Evolutionary conservation across 2,888 invertebrate species (phyloP).

Genomic region (Brassicogethes aeneus): DNA sequence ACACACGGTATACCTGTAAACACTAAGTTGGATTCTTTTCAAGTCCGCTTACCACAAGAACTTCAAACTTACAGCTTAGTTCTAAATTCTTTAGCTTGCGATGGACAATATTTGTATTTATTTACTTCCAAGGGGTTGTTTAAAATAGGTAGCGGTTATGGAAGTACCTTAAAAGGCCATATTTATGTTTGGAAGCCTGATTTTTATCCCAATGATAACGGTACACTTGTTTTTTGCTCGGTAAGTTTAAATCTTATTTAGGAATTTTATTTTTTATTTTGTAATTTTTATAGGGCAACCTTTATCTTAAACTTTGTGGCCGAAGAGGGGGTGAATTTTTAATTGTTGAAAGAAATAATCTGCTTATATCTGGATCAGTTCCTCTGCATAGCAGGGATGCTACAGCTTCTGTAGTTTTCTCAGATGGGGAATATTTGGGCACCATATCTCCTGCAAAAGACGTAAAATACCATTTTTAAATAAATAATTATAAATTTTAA

Average conservation of each 20-base stretch:
- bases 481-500: background rate
- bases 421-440: slow-evolving; percentile 71
- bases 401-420: slow-evolving; percentile 53
- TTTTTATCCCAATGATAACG: slow-evolving; percentile 70
- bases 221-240: slow-evolving; percentile 81
- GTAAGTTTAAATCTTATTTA: slow-evolving; percentile 43
- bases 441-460: slow-evolving; percentile 73
- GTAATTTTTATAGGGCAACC: slow-evolving; percentile 63
- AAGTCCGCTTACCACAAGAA: slow-evolving; percentile 45
- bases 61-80: slow-evolving; percentile 42
- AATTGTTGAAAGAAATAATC: slow-evolving; percentile 46
- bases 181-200: slow-evolving; percentile 77
- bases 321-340: slow-evolving; percentile 45
- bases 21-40: slow-evolving; percentile 61
- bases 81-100: slow-evolving; percentile 67
- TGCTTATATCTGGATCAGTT: slow-evolving; percentile 43
- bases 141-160: slow-evolving; percentile 93
- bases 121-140: slow-evolving; percentile 75
- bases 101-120: slow-evolving; percentile 85
- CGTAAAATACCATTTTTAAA: slow-evolving; percentile 40
- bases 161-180: slow-evolving; percentile 87
- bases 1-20: slow-evolving; percentile 77
- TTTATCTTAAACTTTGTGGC: slow-evolving; percentile 64
- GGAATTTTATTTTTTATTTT: slow-evolving; percentile 13
- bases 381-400: slow-evolving; percentile 40